These are phyloP conservation scores for Brachypodius melanocephalos DNA, from an alignment of 2,113 vertebrate species.

Conservation along the genomic window DNA sequence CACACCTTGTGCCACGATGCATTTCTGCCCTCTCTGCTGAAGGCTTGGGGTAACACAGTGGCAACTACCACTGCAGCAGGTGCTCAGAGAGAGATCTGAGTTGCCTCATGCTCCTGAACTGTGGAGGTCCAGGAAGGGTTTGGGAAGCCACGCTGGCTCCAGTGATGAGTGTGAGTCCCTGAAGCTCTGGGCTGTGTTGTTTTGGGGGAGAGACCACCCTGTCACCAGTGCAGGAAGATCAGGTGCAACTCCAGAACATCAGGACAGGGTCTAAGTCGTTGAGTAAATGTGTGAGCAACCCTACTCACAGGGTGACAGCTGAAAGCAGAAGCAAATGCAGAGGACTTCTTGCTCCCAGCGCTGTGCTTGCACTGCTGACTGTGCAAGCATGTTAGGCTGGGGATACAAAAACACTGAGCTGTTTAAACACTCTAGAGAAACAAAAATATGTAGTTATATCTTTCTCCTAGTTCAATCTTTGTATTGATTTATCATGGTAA, in stretches of 20 bases:
- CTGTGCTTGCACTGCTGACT: accelerated
- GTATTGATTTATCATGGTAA: constrained; percentile 4
- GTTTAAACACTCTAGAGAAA: neutral
- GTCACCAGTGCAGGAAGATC: neutral
- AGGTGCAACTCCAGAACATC: neutral
- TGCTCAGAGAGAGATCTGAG: neutral
- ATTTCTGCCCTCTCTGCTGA: neutral
- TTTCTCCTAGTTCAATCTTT: neutral
- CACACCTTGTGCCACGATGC: neutral
- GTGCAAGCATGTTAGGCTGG: neutral
- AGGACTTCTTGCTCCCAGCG: neutral
- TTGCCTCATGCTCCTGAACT: neutral
- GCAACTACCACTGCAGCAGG: neutral
- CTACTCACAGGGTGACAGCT: neutral
- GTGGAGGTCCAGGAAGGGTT: neutral
- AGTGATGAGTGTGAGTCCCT: accelerated
- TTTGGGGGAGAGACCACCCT: neutral
- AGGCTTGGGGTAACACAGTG: neutral
- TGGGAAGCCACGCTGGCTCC: neutral
- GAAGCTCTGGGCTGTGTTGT: neutral
- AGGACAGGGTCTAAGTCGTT: accelerated
- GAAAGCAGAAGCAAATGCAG: neutral
- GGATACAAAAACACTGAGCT: neutral
- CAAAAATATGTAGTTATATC: neutral
- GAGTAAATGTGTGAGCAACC: neutral